Base-by-base conservation (phyloP, 2,113 vertebrate species). In the Caracal caracal region DNA sequence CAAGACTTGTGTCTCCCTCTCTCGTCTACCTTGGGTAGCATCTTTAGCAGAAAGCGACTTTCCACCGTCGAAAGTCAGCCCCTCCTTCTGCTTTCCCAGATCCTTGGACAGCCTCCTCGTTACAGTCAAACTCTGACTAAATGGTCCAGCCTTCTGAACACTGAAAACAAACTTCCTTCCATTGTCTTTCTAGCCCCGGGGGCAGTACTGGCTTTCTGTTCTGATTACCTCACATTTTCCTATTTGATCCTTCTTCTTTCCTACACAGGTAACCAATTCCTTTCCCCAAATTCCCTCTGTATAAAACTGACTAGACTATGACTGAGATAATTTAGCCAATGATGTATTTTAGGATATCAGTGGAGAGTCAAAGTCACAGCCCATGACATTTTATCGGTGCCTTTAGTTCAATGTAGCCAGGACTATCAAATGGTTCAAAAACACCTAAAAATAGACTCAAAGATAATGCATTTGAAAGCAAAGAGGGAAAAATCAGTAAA, bases 351-450 rank as follows among this genome's bases (percentile, higher is more conserved):
- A 86, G 73, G 51, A 65, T 81, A 78, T 94, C 88, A 88, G 47
- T 78, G 35, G 30, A 89, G 30, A 92, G 37, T 83, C 66, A 28
- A 78, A 56, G 70, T 70, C 87, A 80, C 35, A 40, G n/a, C 37
- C 61, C 19, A 75, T 88, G 65, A 87, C 16, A 51, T 68, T 87
- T 89, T 89, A 84, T 66, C 68, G 85, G 11, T 81, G 6, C 10
- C 22, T 71, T 80, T 92, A 87, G 26, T 12, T 97, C 65, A 88
- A 13, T 63, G 49, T 75, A 75, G 56, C 17, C 79, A 88, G 33
- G 15, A 59, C 51, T 70, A 82, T 35, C 28, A 95, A 70, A 96
- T 79, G 26, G 6, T 22, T 90, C 66, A 59, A 88, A 97, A 96
- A 84, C 11, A 85, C 20, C 5, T 35, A 33, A 83, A 85, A 75